Conservation (phyloP, 2,113 vertebrate species). For the Lepus americanus region DNA sequence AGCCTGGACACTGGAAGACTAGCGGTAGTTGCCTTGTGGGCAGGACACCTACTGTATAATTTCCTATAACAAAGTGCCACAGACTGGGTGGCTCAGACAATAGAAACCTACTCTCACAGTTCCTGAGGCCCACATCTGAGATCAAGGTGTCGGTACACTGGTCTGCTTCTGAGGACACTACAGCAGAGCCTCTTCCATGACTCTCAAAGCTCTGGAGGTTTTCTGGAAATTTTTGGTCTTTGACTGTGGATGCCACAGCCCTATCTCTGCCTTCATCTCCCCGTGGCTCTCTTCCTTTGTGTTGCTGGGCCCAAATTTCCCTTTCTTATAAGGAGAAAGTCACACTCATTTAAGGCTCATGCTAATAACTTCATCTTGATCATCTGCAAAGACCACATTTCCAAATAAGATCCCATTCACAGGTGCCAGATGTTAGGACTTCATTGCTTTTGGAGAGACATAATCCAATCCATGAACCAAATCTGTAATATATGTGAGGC, state of each 20-base stretch:
- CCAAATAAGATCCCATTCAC: neutral
- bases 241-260: neutral
- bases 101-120: neutral
- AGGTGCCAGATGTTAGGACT: neutral
- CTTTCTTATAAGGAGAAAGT: neutral
- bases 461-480: neutral
- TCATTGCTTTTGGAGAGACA: neutral
- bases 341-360: neutral
- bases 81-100: neutral
- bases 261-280: neutral
- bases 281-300: neutral
- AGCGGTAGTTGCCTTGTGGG: accelerated
- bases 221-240: neutral
- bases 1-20: neutral
- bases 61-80: neutral
- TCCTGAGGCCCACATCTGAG: neutral
- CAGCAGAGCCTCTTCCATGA: neutral
- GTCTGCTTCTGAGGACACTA: neutral
- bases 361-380: neutral
- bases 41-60: neutral
- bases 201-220: neutral
- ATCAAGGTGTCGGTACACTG: accelerated
- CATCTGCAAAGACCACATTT: neutral
- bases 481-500: neutral
- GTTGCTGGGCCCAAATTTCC: neutral